Conservation (phyloP, 2,113 vertebrate genomes). For the Galeopterus variegatus region DNA sequence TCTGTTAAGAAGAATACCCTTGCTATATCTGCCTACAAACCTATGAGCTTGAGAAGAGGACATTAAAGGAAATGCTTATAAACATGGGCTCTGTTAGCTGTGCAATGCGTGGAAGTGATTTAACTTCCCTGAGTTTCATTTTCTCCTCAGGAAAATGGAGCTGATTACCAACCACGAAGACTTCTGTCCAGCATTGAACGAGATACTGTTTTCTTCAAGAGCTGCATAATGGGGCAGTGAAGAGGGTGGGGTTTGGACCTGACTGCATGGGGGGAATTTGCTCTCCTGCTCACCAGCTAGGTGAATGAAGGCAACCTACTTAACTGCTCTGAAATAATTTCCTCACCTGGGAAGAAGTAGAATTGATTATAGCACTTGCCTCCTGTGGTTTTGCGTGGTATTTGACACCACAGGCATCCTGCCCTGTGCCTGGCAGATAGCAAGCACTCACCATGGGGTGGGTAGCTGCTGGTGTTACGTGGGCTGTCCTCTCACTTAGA, state of each 20-base stretch:
- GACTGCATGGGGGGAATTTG: too few relatives aligned
- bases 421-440: fast-evolving
- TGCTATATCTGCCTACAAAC: not conserved
- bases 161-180: not conserved
- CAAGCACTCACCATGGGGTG: fast-evolving
- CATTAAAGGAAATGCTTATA: fast-evolving
- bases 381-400: not conserved
- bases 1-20: not conserved
- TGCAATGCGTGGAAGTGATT: not conserved
- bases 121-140: not conserved
- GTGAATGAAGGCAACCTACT: too few relatives aligned
- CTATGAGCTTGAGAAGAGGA: too few relatives aligned
- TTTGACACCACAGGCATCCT: fast-evolving
- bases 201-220: not conserved
- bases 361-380: not conserved
- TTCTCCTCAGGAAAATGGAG: not conserved
- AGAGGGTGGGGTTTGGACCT: not conserved
- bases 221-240: not conserved
- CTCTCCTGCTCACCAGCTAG: not conserved
- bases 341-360: not conserved
- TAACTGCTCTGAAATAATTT: not conserved
- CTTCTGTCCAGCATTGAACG: not conserved
- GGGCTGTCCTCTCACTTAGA: not conserved
- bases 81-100: not conserved
- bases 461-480: not conserved